phyloP scores from a whole-genome alignment of 2,797 vertebrate genomes.

The Amazona finschi region DNA sequence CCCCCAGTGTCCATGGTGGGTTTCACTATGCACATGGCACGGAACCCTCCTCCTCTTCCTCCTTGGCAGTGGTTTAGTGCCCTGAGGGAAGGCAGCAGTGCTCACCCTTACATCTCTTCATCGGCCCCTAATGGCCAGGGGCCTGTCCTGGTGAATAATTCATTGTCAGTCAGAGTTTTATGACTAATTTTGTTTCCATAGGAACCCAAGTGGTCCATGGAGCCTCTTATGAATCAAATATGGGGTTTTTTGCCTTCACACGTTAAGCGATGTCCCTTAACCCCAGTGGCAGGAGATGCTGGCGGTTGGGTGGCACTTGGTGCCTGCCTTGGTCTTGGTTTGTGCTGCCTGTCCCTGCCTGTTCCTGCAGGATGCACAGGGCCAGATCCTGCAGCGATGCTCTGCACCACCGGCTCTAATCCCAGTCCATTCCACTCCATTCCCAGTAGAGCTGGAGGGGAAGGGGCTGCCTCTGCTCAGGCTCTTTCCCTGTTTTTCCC shows the following conservation, averaged over 20 bases:
- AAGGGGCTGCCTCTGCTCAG: neutral
- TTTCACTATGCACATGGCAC: rapidly evolving
- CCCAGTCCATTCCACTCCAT: neutral
- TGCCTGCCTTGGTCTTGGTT: neutral
- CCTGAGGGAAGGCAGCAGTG: neutral
- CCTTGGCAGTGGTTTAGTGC: neutral
- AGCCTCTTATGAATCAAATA: conserved; percentile 64
- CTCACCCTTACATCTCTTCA: conserved; percentile 62
- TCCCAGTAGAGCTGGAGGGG: neutral
- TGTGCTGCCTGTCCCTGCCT: neutral
- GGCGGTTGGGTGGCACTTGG: neutral
- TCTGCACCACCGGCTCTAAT: neutral
- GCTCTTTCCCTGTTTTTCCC: neutral
- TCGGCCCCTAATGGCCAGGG: conserved; percentile 45
- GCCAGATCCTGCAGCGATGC: neutral
- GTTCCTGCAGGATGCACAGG: neutral
- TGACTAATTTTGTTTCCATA: conserved; percentile 71
- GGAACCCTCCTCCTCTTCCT: neutral
- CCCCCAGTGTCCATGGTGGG: rapidly evolving
- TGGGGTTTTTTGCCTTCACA: conserved; percentile 12
- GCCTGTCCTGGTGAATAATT: conserved; percentile 67
- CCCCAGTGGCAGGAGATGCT: neutral
- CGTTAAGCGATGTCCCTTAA: neutral
- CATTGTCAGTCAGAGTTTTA: conserved; percentile 59
- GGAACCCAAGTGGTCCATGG: conserved; percentile 69